Evolutionary conservation across 2,888 invertebrate genomes (phyloP), one percentile per base, ranked within the genome.

Genomic region (Epistrophe grossulariae): DNA sequence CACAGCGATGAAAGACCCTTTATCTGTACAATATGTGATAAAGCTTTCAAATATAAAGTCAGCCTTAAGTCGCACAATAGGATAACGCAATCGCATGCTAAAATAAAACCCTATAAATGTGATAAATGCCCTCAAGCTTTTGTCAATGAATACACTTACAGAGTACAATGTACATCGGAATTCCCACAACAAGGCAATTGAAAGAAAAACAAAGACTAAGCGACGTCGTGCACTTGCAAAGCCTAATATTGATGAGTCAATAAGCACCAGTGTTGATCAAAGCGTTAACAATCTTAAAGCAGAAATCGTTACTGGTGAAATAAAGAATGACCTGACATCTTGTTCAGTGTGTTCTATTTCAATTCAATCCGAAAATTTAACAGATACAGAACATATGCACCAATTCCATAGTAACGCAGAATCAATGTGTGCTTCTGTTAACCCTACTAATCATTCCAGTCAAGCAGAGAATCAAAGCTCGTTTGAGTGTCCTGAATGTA

Each of bases 101-200:
- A 70, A 40, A 10, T 24, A 8, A 70, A 70, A 24, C 70, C 70
- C 0, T 70, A 40, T 40, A 70, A 70, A 24, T 70, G 70, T 28
- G 52, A 70, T 28, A 40, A 70, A 40, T 70, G 70, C 19, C 55
- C 55, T 15, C 38, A 55, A 70, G 52, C 19, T 9, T 70, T 70
- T n/a, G 52, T 40, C 10, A 40, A 55, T 11, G 55, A 70, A 28
- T 70, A 52, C 24, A 70, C 40, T 4, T 70, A 55, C 7, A 38
- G 28, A 40, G 40, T 55, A 15, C n/a, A n/a, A n/a, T n/a, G n/a
- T n/a, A n/a, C 70, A 70, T 70, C 19, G 52, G 6, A 70, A 70
- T 55, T 24, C 38, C 40, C 70, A 70, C 70, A 70, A 55, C 15
- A 70, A 70, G 13, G 24, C 4, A 0, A 55, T 2, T 35, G 15